These are phyloP conservation scores for Ernsta delagoae DNA, from an alignment of 2,888 invertebrate genomes.

Conservation along the genomic window DNA sequence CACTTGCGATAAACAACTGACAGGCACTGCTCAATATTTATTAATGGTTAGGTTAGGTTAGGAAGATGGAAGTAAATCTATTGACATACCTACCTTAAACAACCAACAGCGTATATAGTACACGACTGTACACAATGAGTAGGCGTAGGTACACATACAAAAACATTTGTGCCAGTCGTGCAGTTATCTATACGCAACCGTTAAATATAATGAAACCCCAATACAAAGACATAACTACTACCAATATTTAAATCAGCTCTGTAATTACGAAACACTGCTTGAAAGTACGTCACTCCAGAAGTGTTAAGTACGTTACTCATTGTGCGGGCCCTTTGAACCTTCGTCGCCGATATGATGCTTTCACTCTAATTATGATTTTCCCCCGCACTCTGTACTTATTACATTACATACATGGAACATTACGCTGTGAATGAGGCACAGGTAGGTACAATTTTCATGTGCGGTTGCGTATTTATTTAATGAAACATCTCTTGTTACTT, in stretches of 20 bases:
- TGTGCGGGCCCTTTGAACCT: constrained; percentile 80
- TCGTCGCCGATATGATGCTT: constrained; percentile 54
- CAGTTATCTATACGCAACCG: too few species aligned
- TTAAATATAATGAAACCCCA: too few species aligned
- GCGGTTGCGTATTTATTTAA: constrained; percentile 16
- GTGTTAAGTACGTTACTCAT: constrained; percentile 83
- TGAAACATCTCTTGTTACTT: constrained; percentile 15
- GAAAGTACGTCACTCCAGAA: constrained; percentile 18
- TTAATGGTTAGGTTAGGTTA: too few species aligned
- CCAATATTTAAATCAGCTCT: neutral
- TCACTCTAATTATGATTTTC: constrained; percentile 75
- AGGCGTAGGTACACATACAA: too few species aligned
- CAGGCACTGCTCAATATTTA: too few species aligned
- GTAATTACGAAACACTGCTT: neutral
- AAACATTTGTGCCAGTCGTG: too few species aligned
- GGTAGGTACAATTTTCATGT: constrained; percentile 11
- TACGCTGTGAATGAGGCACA: constrained; percentile 17
- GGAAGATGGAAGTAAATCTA: too few species aligned
- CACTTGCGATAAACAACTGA: too few species aligned
- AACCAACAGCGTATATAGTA: too few species aligned
- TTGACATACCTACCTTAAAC: too few species aligned
- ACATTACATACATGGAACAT: constrained; percentile 30
- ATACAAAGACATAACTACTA: too few species aligned
- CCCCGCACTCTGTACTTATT: constrained; percentile 35
- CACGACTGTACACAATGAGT: too few species aligned